Evolutionary conservation across 2,113 vertebrate species (phyloP), one percentile per base, ranked within the genome.

Genomic region (Podarcis cretensis): DNA sequence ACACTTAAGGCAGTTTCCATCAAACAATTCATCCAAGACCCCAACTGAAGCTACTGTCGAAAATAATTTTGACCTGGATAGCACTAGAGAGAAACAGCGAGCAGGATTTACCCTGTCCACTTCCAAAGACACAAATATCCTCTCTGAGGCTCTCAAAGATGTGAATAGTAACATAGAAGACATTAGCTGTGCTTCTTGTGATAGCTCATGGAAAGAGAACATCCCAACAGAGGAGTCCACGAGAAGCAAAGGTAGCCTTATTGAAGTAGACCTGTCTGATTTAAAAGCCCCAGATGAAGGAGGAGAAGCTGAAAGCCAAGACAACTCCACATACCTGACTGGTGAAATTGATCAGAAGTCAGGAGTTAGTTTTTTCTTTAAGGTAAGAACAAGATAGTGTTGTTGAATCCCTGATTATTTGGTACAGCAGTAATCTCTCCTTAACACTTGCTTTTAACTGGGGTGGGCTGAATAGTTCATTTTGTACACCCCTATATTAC

Each of bases 291-390:
- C 97, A 0, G 89, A 95, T 0, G 98, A 97, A 32, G 97, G 96
- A 1, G 97, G 96, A 25, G 95, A 92, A 30, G 69, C 89, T 5
- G 96, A 96, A 13, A 93, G 89, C 84, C 95, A 89, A 4, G 97
- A 96, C 7, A 82, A 93, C 76, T 87, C 96, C 0, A 89, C 92
- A 0, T 98, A 97, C 30, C 74, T 96, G 5, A 87, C 92, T 12
- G 90, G 94, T 4, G 97, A 98, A 8, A 93, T 95, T 0, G 98
- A 99, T 74, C 98, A 98, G 96, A 99, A 98, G 93, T 97, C 97
- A 0, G 98, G 97, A 12, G 91, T 99, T 3, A 98, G 98, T 5
- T 99, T 99, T 96, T 99, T 99, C 96, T 99, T 99, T 90, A 99
- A 98, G 98, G 99, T 99, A 95, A 94, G 89, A 65, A 16, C 0